Percentiles rank a stretch among this genome's conserved stretches.
Evolutionary conservation across 2,113 vertebrate species (phyloP).

Genomic region (Leucopsar rothschildi): DNA sequence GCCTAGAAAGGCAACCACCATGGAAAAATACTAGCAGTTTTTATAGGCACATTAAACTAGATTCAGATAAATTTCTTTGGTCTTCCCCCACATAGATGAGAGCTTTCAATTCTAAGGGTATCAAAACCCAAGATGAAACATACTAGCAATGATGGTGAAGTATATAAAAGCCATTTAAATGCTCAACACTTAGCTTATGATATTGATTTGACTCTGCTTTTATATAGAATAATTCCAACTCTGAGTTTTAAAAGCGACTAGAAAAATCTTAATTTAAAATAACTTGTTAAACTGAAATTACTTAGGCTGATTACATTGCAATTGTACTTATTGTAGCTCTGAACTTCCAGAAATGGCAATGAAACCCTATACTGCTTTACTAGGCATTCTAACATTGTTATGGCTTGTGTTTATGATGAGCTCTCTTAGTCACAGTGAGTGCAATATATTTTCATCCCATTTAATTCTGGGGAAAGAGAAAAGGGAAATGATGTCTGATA

Average conservation of each 20-base stretch:
- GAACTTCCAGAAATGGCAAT: neutral
- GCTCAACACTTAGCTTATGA: neutral
- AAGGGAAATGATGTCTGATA: neutral
- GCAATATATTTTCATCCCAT: neutral
- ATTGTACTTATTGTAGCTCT: neutral
- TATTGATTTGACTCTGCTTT: neutral
- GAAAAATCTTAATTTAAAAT: neutral
- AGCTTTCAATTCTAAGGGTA: neutral
- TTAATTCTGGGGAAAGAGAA: neutral
- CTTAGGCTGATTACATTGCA: neutral
- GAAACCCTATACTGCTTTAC: neutral
- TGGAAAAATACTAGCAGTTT: neutral
- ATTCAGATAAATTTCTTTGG: neutral
- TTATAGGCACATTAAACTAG: neutral
- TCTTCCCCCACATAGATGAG: neutral
- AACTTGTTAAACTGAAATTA: slow-evolving; percentile 1
- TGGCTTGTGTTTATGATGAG: neutral
- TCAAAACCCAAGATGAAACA: neutral
- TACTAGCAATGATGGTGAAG: neutral
- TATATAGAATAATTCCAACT: neutral
- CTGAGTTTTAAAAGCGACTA: neutral
- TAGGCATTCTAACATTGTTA: neutral
- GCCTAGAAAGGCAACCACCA: neutral
- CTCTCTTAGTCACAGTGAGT: neutral
- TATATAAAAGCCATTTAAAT: neutral